phyloP scores from a whole-genome alignment of 2,113 vertebrate species.

The Brachirus orientalis region DNA sequence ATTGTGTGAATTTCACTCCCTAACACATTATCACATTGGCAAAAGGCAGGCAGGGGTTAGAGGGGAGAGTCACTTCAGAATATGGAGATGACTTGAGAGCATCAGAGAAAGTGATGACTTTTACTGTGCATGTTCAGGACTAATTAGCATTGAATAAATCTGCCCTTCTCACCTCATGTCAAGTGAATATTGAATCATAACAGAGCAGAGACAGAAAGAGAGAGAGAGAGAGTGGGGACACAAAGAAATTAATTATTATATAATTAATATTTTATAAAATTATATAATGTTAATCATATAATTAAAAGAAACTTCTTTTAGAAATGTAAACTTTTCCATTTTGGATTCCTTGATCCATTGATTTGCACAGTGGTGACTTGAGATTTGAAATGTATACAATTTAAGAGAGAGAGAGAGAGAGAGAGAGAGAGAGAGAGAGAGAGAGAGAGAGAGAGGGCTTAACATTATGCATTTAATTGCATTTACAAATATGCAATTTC shows the following conservation, averaged over 20 bases:
- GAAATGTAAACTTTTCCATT: background rate
- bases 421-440: no score
- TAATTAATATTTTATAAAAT: no score
- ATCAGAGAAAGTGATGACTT: conserved; percentile 53
- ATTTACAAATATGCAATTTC: background rate
- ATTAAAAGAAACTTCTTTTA: conserved; percentile 3
- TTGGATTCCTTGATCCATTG: conserved; percentile 6
- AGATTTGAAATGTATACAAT: conserved; percentile 12
- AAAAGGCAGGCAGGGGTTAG: conserved; percentile 57
- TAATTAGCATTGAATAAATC: conserved; percentile 76
- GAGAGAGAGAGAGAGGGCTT: conserved; percentile 7
- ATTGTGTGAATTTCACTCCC: conserved; percentile 79
- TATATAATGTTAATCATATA: no score
- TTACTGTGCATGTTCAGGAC: conserved; percentile 59
- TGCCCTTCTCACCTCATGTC: conserved; percentile 44
- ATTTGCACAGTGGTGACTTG: background rate
- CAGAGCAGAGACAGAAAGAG: background rate
- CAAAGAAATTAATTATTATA: no score
- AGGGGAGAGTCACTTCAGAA: conserved; percentile 51
- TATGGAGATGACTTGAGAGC: conserved; percentile 56
- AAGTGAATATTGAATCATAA: conserved; percentile 29
- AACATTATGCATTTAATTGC: conserved; percentile 7
- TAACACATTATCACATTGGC: conserved; percentile 81
- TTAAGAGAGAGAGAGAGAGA: no score
- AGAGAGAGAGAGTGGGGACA: background rate